phyloP scores from a whole-genome alignment of 2,113 vertebrate genomes.

The Donacobius atricapilla region DNA sequence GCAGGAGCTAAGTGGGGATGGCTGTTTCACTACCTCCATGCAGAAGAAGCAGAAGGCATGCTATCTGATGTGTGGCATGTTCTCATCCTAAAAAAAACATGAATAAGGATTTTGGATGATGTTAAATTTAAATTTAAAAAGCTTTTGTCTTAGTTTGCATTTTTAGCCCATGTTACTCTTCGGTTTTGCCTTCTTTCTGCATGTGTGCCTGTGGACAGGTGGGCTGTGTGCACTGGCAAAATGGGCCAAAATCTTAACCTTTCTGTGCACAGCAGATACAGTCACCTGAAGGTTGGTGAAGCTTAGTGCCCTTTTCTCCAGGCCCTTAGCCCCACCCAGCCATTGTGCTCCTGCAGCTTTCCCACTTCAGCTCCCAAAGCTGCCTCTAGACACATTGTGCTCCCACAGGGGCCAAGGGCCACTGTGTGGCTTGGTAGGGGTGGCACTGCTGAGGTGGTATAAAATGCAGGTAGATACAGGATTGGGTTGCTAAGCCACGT shows the following conservation, averaged over 20 bases:
- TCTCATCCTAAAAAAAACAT: not conserved
- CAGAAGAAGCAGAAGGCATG: not conserved
- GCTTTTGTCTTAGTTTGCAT: not conserved
- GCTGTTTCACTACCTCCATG: not conserved
- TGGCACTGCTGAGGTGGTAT: not conserved
- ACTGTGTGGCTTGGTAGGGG: not conserved
- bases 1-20: accelerated
- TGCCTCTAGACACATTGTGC: not conserved
- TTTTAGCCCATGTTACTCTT: not conserved
- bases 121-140: not conserved
- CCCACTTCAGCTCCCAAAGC: not conserved
- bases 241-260: accelerated
- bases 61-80: not conserved
- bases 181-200: not conserved
- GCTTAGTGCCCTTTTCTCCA: not conserved
- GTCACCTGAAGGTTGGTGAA: not conserved
- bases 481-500: not conserved
- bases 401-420: not conserved
- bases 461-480: not conserved
- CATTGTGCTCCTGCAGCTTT: not conserved
- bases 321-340: not conserved
- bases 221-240: not conserved
- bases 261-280: accelerated
- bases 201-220: accelerated
- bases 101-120: not conserved